Evolutionary conservation across 2,797 vertebrate genomes (phyloP).

Genomic region (Aratinga solstitialis): DNA sequence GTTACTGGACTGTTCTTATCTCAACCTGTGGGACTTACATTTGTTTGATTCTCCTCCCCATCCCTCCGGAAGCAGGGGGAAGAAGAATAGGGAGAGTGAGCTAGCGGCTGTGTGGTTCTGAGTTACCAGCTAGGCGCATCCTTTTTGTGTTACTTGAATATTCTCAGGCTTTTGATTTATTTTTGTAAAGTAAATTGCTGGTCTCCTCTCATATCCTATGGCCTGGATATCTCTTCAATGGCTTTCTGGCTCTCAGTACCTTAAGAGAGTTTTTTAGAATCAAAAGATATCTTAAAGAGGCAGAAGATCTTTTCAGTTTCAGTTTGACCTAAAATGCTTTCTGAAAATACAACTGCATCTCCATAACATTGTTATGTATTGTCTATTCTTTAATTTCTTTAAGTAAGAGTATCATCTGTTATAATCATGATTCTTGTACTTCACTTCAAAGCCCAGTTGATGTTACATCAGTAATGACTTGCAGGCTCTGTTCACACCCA

Average conservation of each 20-base stretch:
- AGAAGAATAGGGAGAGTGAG: too few species aligned
- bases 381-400: neutral
- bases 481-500: neutral
- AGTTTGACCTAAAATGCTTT: neutral
- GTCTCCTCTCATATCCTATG: neutral
- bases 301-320: neutral
- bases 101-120: too few species aligned
- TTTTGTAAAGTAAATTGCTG: neutral
- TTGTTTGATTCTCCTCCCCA: too few species aligned
- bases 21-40: too few species aligned
- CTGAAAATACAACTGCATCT: neutral
- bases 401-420: neutral
- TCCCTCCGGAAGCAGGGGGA: too few species aligned
- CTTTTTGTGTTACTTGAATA: neutral
- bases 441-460: neutral
- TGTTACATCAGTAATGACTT: neutral
- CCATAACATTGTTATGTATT: neutral
- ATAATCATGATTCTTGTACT: neutral
- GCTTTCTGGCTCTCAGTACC: neutral
- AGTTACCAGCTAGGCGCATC: neutral
- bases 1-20: too few species aligned
- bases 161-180: neutral
- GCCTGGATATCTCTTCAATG: neutral
- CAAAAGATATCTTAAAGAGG: neutral
- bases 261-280: neutral